phyloP scores from a whole-genome alignment of 2,797 vertebrate genomes.

The Falco cherrug region DNA sequence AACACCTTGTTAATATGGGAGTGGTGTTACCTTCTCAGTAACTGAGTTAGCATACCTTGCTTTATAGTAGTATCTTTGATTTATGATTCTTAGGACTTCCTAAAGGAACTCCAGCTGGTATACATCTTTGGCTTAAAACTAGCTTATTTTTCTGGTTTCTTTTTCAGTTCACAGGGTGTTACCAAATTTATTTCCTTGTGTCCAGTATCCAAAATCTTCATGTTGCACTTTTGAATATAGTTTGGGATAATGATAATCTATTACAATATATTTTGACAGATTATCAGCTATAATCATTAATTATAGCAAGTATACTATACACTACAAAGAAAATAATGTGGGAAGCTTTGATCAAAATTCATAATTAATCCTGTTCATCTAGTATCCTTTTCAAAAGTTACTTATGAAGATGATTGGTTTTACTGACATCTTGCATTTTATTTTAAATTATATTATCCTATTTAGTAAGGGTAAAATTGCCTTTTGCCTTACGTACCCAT shows the following conservation, averaged over 20 bases:
- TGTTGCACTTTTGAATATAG: not conserved
- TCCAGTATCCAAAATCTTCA: not conserved
- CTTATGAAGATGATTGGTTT: not conserved
- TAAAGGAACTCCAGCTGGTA: not conserved
- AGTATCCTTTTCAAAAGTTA: not conserved
- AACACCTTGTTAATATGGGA: not conserved
- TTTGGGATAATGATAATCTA: not conserved
- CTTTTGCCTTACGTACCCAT: not conserved
- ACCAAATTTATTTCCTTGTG: not conserved
- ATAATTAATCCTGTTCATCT: not conserved
- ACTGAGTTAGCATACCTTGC: not conserved
- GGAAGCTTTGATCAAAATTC: not conserved
- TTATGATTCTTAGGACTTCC: not conserved
- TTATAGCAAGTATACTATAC: not conserved
- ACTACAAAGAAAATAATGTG: not conserved
- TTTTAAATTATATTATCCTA: not conserved
- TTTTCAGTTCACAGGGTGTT: not conserved
- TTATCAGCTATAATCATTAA: not conserved
- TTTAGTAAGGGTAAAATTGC: not conserved
- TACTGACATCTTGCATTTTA: not conserved
- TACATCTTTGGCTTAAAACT: not conserved
- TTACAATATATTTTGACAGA: not conserved
- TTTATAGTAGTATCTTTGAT: not conserved
- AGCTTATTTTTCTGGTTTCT: not conserved
- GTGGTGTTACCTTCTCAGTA: not conserved